Conservation (phyloP, 2,797 vertebrate species). For the Crax fasciolata region DNA sequence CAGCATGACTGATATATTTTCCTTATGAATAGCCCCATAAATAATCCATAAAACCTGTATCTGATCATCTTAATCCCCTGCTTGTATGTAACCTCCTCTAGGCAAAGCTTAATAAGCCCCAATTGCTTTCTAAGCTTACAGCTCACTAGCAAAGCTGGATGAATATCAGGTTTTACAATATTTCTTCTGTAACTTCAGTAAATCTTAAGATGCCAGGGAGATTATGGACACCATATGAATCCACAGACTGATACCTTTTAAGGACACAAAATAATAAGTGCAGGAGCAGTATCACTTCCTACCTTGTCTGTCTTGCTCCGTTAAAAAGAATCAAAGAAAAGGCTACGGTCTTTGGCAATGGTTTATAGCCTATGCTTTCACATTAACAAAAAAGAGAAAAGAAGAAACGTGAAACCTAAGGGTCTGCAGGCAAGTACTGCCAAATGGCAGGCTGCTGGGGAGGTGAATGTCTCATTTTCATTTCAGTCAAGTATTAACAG, state of each 20-base stretch:
- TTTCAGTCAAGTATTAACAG: neutral
- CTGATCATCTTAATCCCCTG: slow-evolving; percentile 21
- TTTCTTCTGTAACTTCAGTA: slow-evolving; percentile 37
- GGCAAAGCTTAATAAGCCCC: slow-evolving; percentile 34
- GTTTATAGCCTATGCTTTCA: neutral
- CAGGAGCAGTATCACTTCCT: neutral
- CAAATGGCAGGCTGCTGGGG: slow-evolving; percentile 3
- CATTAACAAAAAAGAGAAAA: neutral
- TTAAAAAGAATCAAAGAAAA: neutral
- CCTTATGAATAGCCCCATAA: slow-evolving; percentile 4
- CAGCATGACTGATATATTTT: slow-evolving; percentile 18
- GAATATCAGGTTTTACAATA: slow-evolving; percentile 34
- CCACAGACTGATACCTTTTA: neutral
- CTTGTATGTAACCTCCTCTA: neutral
- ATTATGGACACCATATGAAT: slow-evolving; percentile 12
- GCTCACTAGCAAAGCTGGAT: slow-evolving; percentile 11
- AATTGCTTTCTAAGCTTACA: slow-evolving; percentile 38
- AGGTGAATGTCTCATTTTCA: slow-evolving; percentile 24
- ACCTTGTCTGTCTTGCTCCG: neutral
- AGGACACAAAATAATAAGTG: neutral
- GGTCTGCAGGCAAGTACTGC: neutral
- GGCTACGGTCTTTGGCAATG: neutral
- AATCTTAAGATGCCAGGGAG: slow-evolving; percentile 1
- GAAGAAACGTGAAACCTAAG: neutral
- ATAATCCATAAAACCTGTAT: slow-evolving; percentile 14